Percentiles rank a stretch among this genome's conserved stretches.
These are phyloP conservation scores for Chamaea fasciata DNA, from an alignment of 2,113 vertebrate species.

Conservation along the genomic window DNA sequence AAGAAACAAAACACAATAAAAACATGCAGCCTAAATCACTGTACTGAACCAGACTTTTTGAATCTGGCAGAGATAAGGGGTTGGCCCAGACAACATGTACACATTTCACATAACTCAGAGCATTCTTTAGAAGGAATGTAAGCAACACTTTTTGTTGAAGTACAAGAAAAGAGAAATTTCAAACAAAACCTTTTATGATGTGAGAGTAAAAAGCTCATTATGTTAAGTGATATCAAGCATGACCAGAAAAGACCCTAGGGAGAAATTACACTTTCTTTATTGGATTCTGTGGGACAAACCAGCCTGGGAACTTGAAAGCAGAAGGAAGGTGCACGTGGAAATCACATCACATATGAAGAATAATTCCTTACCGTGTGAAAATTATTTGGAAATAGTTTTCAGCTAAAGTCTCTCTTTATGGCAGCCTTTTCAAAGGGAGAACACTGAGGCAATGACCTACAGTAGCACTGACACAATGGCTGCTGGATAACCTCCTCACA, in stretches of 20 bases:
- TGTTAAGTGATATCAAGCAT: constrained; percentile 60
- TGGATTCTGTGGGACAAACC: constrained; percentile 33
- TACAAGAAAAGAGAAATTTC: constrained; percentile 11
- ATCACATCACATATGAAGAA: constrained; percentile 30
- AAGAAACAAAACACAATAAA: constrained; percentile 64
- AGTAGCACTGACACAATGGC: neutral
- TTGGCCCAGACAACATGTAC: constrained; percentile 68
- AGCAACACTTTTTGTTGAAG: constrained; percentile 62
- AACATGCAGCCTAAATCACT: constrained; percentile 36
- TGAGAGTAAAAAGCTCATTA: constrained; percentile 53
- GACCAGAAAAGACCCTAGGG: constrained; percentile 56
- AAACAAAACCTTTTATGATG: constrained; percentile 66
- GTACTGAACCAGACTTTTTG: constrained; percentile 59
- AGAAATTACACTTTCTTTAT: constrained; percentile 54
- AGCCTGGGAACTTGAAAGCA: constrained; percentile 43
- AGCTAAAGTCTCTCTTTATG: neutral
- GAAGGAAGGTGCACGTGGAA: constrained; percentile 15
- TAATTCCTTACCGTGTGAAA: constrained; percentile 44
- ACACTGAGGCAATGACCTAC: constrained; percentile 17
- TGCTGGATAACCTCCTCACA: neutral
- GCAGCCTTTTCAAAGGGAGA: neutral
- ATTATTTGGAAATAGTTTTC: constrained; percentile 42
- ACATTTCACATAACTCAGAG: constrained; percentile 53
- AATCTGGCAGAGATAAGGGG: constrained; percentile 69
- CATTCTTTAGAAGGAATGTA: constrained; percentile 68